phyloP scores from a whole-genome alignment of 2,888 invertebrate species.

The Apamea epomidion region DNA sequence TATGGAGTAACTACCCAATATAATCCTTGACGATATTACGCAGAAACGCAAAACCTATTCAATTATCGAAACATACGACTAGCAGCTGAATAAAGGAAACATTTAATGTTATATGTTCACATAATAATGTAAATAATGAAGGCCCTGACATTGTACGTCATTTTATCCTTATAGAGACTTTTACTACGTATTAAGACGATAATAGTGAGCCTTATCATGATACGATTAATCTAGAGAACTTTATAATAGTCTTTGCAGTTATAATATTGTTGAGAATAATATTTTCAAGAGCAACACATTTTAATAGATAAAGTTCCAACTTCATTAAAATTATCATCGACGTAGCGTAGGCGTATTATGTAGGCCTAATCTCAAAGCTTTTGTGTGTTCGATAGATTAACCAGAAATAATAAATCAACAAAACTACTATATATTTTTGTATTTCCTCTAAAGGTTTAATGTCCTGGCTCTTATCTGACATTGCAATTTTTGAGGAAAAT shows the following conservation, averaged over 20 bases:
- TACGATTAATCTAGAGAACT: slow-evolving; percentile 29
- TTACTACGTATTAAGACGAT: slow-evolving; percentile 1
- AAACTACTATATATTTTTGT: not conserved
- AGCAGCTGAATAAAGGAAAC: slow-evolving; percentile 19
- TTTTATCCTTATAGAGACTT: slow-evolving; percentile 39
- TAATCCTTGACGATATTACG: slow-evolving; percentile 2
- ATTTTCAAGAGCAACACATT: slow-evolving; percentile 3
- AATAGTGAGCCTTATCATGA: not conserved
- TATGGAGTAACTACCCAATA: not conserved
- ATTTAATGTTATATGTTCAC: slow-evolving; percentile 2
- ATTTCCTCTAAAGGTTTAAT: slow-evolving; percentile 15
- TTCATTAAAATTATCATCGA: slow-evolving; percentile 17
- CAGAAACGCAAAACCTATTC: slow-evolving; percentile 27
- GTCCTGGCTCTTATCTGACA: slow-evolving; percentile 3
- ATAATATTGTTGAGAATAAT: slow-evolving; percentile 5
- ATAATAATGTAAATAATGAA: slow-evolving; percentile 6
- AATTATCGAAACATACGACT: slow-evolving; percentile 21
- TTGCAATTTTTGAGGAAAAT: slow-evolving; percentile 28
- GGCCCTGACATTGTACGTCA: slow-evolving; percentile 49
- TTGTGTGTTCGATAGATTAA: slow-evolving; percentile 6
- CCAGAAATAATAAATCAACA: slow-evolving; percentile 7
- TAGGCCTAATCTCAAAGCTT: slow-evolving; percentile 19
- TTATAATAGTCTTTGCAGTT: slow-evolving; percentile 1
- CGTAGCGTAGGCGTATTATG: not conserved
- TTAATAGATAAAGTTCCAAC: slow-evolving; percentile 8